Conservation (phyloP, 2,888 invertebrate species). For the Euplagia quadripunctaria region DNA sequence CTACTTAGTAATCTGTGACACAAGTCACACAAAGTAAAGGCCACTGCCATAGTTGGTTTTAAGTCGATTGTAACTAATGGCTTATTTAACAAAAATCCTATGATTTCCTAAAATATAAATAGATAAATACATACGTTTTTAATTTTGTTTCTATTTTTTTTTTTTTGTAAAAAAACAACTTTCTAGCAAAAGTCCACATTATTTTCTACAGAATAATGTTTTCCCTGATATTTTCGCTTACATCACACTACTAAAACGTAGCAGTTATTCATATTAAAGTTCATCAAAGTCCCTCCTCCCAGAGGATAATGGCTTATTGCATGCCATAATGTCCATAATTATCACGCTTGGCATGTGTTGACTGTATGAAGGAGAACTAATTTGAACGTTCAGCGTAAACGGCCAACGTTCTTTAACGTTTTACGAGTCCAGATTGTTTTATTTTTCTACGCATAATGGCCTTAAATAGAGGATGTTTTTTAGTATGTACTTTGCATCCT, state of each 20-base stretch:
- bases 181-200: not conserved
- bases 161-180: not conserved
- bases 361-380: not conserved
- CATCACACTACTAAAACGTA: not conserved
- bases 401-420: not conserved
- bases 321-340: conserved; percentile 9
- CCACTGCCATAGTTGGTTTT: no score
- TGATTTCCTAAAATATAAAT: no score
- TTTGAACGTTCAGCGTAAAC: not conserved
- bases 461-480: no score
- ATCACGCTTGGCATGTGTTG: not conserved
- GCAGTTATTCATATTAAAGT: conserved; percentile 16
- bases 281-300: conserved; percentile 10
- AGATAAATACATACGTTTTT: no score
- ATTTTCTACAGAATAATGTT: not conserved
- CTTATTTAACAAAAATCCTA: no score
- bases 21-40: no score
- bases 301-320: conserved; percentile 17
- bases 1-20: no score
- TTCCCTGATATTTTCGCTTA: not conserved
- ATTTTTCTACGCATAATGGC: no score
- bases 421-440: not conserved
- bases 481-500: no score
- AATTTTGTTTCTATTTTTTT: not conserved
- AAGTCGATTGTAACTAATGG: no score